Percentiles rank a stretch among this genome's conserved stretches.
These are phyloP conservation scores for Octopus sinensis DNA, from an alignment of 1,140 invertebrate species.

Conservation along the genomic window DNA sequence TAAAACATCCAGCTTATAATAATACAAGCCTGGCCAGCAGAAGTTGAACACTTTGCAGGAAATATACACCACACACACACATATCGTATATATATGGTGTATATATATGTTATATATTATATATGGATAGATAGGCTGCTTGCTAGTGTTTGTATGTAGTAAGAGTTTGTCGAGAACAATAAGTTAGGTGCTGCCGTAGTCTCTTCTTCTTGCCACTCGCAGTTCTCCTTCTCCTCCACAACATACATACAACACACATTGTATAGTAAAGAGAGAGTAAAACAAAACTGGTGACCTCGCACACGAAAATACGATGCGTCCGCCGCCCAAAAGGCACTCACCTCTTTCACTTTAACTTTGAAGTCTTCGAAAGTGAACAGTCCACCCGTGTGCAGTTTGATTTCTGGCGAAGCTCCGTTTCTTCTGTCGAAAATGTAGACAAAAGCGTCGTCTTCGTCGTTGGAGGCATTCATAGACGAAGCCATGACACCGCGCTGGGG, in stretches of 20 bases:
- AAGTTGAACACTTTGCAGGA: too few relatives aligned
- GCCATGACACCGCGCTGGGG: slow-evolving; percentile 1
- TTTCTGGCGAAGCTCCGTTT: slow-evolving; percentile 41
- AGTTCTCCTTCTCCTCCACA: neutral
- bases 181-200: too few relatives aligned
- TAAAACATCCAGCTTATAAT: too few relatives aligned
- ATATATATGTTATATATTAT: too few relatives aligned
- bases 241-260: neutral
- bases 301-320: neutral
- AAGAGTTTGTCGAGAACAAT: too few relatives aligned
- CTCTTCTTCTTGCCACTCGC: too few relatives aligned
- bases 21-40: too few relatives aligned
- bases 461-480: slow-evolving; percentile 14
- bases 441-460: slow-evolving; percentile 43
- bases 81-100: too few relatives aligned
- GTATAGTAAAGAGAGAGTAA: neutral
- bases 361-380: slow-evolving; percentile 44
- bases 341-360: slow-evolving; percentile 39
- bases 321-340: slow-evolving; percentile 13
- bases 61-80: too few relatives aligned
- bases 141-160: too few relatives aligned
- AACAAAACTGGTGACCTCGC: neutral
- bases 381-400: slow-evolving; percentile 41
- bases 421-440: slow-evolving; percentile 51
- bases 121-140: too few relatives aligned